These are phyloP conservation scores for Medauroidea extradentata DNA, from an alignment of 1,140 invertebrate species.

Conservation along the genomic window DNA sequence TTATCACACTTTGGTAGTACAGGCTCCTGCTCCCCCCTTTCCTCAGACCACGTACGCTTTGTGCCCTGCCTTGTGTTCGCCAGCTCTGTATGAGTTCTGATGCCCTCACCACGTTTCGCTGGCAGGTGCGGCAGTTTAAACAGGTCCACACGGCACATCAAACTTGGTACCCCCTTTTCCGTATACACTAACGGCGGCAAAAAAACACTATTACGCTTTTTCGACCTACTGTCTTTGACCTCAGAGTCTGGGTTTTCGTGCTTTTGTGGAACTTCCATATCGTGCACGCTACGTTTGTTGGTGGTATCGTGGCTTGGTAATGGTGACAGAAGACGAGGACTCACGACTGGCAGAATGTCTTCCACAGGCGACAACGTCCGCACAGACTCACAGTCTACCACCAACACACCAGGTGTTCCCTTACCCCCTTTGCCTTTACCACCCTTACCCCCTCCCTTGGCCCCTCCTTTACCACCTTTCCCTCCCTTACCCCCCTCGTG, in stretches of 20 bases:
- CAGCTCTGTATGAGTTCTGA: conserved; percentile 47
- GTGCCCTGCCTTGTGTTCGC: conserved; percentile 50
- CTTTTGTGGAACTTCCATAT: not conserved
- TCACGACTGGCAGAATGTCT: not conserved
- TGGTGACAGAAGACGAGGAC: conserved; percentile 7
- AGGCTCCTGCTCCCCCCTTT: not conserved
- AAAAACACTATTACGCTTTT: not conserved
- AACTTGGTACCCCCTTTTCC: conserved; percentile 36
- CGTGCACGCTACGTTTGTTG: not conserved
- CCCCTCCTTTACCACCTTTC: conserved; percentile 55
- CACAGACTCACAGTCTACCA: conserved; percentile 35
- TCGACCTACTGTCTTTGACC: not conserved
- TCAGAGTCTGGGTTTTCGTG: not conserved
- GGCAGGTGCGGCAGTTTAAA: conserved; percentile 37
- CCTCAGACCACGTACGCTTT: conserved; percentile 4
- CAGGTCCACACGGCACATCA: conserved; percentile 45
- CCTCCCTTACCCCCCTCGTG: conserved; percentile 34
- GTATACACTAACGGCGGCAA: conserved; percentile 29
- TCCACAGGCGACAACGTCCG: conserved; percentile 29
- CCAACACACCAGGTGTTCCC: conserved; percentile 6
- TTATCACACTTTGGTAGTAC: conserved; percentile 16
- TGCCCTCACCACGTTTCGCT: conserved; percentile 37
- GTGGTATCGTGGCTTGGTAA: not conserved
- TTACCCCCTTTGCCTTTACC: conserved; percentile 49
- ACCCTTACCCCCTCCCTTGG: conserved; percentile 44